phyloP scores from a whole-genome alignment of 1,140 invertebrate genomes.

The Lepidurus couesii region DNA sequence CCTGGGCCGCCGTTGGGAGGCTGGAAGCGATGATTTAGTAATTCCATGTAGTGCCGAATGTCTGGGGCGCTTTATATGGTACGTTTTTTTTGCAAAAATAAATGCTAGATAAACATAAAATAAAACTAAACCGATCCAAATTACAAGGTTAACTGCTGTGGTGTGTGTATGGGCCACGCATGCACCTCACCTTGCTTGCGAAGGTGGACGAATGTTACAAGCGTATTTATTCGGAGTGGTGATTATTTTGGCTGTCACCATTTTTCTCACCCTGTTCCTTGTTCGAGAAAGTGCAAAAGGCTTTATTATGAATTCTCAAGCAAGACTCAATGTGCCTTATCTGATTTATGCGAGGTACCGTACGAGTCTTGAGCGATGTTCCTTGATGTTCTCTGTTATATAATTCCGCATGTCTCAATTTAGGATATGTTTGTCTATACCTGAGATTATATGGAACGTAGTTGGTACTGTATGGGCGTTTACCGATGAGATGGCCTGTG shows the following conservation, averaged over 20 bases:
- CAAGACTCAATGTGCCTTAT: constrained; percentile 43
- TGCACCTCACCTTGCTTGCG: constrained; percentile 38
- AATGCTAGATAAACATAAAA: not conserved
- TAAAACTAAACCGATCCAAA: not conserved
- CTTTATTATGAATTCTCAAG: constrained; percentile 43
- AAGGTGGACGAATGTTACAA: constrained; percentile 38
- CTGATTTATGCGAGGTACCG: constrained; percentile 45
- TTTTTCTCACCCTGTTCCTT: constrained; percentile 41
- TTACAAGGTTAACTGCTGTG: constrained; percentile 38
- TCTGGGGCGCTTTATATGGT: constrained; percentile 51
- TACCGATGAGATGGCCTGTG: constrained; percentile 44
- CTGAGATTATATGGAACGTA: constrained; percentile 68
- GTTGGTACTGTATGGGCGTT: constrained; percentile 77
- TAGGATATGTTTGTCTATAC: constrained; percentile 62
- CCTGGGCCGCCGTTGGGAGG: constrained; percentile 51
- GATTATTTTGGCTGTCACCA: constrained; percentile 40
- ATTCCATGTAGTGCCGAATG: constrained; percentile 48
- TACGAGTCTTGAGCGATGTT: not conserved
- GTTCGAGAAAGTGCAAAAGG: constrained; percentile 45
- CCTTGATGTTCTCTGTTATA: not conserved
- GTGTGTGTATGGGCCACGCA: constrained; percentile 39
- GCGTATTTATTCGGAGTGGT: constrained; percentile 40
- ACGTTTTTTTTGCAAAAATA: constrained; percentile 36
- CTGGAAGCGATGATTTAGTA: constrained; percentile 53
- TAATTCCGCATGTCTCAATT: constrained; percentile 38